Base-by-base conservation (phyloP, 2,797 vertebrate species). In the Peromyscus nudipes region DNA sequence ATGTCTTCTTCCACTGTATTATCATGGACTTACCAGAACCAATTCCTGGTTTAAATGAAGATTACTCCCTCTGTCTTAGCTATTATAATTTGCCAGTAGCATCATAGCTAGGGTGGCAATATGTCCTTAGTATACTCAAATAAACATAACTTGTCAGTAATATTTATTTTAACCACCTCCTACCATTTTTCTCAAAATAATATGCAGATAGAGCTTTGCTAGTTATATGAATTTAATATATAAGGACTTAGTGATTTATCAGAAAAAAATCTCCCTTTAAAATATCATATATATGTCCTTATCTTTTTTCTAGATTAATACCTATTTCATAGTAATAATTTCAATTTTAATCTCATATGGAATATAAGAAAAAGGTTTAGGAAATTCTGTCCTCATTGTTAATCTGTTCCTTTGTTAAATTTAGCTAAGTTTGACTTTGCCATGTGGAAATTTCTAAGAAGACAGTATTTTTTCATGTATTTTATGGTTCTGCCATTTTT, bases 261-360 rank as follows among this genome's bases (percentile, higher is more conserved):
- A 80, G 8, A 52, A 52, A 9, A 79, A 10, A 80, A 55, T n/a
- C 31, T 19, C 34, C 17, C 10, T 80, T n/a, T n/a, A 55, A 52
- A 55, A n/a, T 3, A 6, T n/a, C 21, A 57, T 23, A 1, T n/a
- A n/a, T n/a, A 55, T 1, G 3, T n/a, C 10, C 19, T 55, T n/a
- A 55, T 80, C 52, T 57, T 57, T 11, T 55, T n/a, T 21, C 34
- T 12, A 37, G 52, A 12, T 57, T 55, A 34, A 57, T 55, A n/a
- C 23, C 4, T 14, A 37, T 81, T 81, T 7, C 17, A 40, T 16
- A 25, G 37, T 57, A 60, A 60, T 16, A 82, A 57, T 60, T 40
- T 62, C n/a, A 9, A 40, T 60, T 82, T 82, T 62, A 17, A 17
- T 29, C 13, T 27, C n/a, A 60, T 62, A 40, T 81, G 3, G 2